Conservation (phyloP, 2,113 vertebrate genomes). For the Archilochus colubris region DNA sequence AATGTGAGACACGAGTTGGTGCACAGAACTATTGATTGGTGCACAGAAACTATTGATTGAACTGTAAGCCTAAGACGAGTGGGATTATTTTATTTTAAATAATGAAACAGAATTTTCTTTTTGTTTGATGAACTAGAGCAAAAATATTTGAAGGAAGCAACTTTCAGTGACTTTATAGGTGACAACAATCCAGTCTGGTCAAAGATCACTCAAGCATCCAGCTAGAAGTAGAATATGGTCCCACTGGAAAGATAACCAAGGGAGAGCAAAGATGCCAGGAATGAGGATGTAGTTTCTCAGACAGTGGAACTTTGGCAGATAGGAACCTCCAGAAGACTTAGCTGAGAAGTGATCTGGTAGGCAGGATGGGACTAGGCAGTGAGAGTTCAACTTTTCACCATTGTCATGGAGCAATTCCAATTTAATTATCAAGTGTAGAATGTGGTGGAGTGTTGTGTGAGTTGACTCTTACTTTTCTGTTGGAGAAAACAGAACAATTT, state of each 20-base stretch:
- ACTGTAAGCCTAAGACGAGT: not conserved
- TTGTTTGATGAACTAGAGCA: not conserved
- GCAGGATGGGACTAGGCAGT: not conserved
- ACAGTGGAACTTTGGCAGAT: not conserved
- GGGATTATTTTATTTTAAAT: not conserved
- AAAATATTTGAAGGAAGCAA: not conserved
- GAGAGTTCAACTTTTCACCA: not conserved
- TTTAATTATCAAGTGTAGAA: not conserved
- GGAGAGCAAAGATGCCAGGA: not conserved
- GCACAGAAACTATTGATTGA: not conserved
- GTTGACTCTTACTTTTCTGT: not conserved
- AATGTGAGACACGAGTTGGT: not conserved
- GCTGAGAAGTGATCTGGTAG: rapidly evolving
- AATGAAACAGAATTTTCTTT: not conserved
- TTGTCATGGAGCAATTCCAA: not conserved
- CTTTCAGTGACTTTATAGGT: not conserved
- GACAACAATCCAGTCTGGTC: not conserved
- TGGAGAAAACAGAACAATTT: not conserved
- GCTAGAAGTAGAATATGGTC: not conserved
- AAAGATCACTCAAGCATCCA: not conserved
- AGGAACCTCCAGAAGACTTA: not conserved
- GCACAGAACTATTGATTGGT: not conserved
- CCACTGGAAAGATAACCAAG: not conserved
- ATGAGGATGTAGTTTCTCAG: not conserved
- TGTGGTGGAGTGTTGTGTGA: not conserved